Percentiles rank a stretch among this genome's conserved stretches.
Evolutionary conservation across 2,113 vertebrate genomes (phyloP).

Genomic region (Caranx ignobilis): DNA sequence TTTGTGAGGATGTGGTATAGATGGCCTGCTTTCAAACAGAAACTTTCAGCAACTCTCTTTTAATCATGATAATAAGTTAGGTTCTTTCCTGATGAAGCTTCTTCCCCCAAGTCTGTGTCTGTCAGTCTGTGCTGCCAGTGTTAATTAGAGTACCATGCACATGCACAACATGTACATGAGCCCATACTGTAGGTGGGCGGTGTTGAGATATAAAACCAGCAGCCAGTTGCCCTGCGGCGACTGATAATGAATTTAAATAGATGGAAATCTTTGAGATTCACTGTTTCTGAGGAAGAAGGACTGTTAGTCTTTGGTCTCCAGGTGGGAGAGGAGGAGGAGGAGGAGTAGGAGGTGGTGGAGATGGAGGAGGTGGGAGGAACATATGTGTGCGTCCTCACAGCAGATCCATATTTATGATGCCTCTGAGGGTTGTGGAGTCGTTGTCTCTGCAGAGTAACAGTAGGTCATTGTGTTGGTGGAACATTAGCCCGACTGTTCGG

Average conservation of each 20-base stretch:
- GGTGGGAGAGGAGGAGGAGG: constrained; percentile 62
- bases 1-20: background rate
- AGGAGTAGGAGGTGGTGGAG: constrained; percentile 11
- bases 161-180: constrained; percentile 33
- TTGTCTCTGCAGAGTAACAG: constrained; percentile 50
- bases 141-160: constrained; percentile 59
- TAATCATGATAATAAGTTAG: constrained; percentile 1
- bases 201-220: constrained; percentile 54
- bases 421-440: constrained; percentile 50
- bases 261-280: constrained; percentile 68
- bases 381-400: constrained; percentile 58
- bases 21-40: background rate
- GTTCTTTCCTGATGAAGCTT: background rate
- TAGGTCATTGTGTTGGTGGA: constrained; percentile 67
- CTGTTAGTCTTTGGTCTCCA: constrained; percentile 56
- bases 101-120: constrained; percentile 10
- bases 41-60: background rate
- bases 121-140: constrained; percentile 42
- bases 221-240: constrained; percentile 52
- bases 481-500: constrained; percentile 54
- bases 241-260: constrained; percentile 70
- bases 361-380: constrained; percentile 54
- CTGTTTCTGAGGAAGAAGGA: constrained; percentile 55
- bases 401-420: constrained; percentile 66
- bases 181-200: constrained; percentile 78